Evolutionary conservation across 2,797 vertebrate genomes (phyloP).

Genomic region (Schizopygopsis pylzovi): DNA sequence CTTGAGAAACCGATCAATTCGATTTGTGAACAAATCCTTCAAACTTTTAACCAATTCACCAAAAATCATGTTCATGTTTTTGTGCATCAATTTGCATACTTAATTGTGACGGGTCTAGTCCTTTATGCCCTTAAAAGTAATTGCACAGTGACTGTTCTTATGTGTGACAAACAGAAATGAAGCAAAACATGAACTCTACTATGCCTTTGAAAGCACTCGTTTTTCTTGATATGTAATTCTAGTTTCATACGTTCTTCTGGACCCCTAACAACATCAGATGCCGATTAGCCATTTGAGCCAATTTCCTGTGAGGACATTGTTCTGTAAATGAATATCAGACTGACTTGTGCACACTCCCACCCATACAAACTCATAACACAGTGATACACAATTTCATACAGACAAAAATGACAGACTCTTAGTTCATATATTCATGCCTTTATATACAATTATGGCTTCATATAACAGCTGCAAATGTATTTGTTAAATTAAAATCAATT

Average conservation of each 20-base stretch:
- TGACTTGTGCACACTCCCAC: background rate
- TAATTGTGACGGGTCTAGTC: background rate
- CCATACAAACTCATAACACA: background rate
- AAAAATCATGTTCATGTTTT: background rate
- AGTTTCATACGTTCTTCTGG: background rate
- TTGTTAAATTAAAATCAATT: constrained; percentile 27
- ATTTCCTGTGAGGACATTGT: background rate
- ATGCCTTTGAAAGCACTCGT: background rate
- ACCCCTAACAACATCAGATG: background rate
- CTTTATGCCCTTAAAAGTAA: background rate
- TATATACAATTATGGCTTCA: constrained; percentile 66
- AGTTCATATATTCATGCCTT: constrained; percentile 52
- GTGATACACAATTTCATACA: background rate
- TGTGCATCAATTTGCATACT: background rate
- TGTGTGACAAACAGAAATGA: background rate
- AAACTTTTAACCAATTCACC: background rate
- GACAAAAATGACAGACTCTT: background rate
- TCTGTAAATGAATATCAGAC: background rate
- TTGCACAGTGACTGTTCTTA: background rate
- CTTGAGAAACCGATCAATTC: background rate
- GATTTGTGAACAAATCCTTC: background rate
- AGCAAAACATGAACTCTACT: background rate
- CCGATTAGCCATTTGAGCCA: background rate
- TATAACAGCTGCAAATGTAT: constrained; percentile 53
- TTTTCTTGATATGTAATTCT: background rate